These are phyloP conservation scores for Caenorhabditis wallacei DNA, from an alignment of 2,888 invertebrate genomes.

Conservation along the genomic window DNA sequence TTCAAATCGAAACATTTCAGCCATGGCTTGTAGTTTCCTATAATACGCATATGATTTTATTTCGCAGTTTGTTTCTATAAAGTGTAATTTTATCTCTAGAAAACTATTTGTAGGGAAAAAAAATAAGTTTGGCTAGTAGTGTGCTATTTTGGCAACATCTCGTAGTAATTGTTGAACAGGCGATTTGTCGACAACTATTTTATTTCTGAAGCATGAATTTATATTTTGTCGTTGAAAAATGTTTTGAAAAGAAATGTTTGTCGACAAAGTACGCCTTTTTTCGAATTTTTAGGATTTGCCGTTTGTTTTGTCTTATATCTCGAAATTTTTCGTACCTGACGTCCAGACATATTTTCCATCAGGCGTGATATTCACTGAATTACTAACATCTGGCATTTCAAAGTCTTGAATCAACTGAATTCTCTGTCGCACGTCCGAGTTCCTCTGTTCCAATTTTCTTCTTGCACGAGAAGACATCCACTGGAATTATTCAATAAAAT, in stretches of 20 bases:
- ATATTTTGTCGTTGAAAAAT: too few relatives aligned
- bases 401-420: slow-evolving; percentile 99
- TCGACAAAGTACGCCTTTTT: too few relatives aligned
- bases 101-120: too few relatives aligned
- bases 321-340: slow-evolving; percentile 86
- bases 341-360: slow-evolving; percentile 95
- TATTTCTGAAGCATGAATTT: too few relatives aligned
- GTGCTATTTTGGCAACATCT: too few relatives aligned
- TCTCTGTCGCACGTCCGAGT: slow-evolving; percentile 89
- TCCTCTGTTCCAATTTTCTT: slow-evolving; percentile 84
- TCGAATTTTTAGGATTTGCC: too few relatives aligned
- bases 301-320: slow-evolving; percentile 89
- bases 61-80: too few relatives aligned
- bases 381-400: slow-evolving; percentile 95
- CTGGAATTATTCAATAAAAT: slow-evolving; percentile 80
- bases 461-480: slow-evolving; percentile 85
- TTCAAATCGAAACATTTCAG: slow-evolving; percentile 96
- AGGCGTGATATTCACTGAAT: slow-evolving; percentile 90
- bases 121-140: too few relatives aligned
- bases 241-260: too few relatives aligned
- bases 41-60: slow-evolving; percentile 19
- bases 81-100: too few relatives aligned
- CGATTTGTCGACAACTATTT: too few relatives aligned
- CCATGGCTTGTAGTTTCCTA: slow-evolving; percentile 92
- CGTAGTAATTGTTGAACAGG: too few relatives aligned